Evolutionary conservation across 2,113 vertebrate species (phyloP), one percentile per base, ranked within the genome.

Genomic region (Raja brachyura): DNA sequence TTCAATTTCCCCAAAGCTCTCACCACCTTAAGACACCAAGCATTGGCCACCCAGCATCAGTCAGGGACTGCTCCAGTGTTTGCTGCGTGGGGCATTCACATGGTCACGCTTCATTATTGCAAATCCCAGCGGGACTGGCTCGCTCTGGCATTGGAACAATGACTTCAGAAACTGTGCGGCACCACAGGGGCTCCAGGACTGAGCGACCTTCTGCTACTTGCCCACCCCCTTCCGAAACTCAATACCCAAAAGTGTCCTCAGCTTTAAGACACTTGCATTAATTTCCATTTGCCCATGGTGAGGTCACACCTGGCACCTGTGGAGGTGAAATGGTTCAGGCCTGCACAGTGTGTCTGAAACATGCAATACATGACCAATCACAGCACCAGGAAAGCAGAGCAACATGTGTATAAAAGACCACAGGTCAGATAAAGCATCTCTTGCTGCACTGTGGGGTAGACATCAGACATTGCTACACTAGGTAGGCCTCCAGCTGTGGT

Each of bases 161-260:
- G 90, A 73, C 39, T 92, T 92, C 39, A 54, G 39, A 73, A 88
- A 88, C 83, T 92, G 90, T 92, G 90, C 90, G 22, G 66, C 39
- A 88, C 39, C 22, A 68, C 66, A 92, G 73, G 31, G 31, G 63
- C 93, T 90, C 20, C 76, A 93, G 59, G 79, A 93, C 77, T 70
- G 16, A 5, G 78, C 81, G 81, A 22, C 61, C 28, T 14, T 79
- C 93, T 73, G 28, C 86, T 63, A 59, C 2, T 74, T 73, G 48
- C 66, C 95, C 94, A 94, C 94, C 94, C 93, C 0, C 88, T 94
- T 95, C 95, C 90, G 73, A 73, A 70, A 18, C 66, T 88, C 4
- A 88, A 88, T 5, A 9, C 59, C 59, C n/a, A 48, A 48, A 48
- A 48, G n/a, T 88, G 59, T 31, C 83, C 59, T 63, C 20, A 16